Percentiles rank a stretch among this genome's conserved stretches.
Evolutionary conservation across 2,888 invertebrate genomes (phyloP).

Genomic region (Phragmatobia fuliginosa): DNA sequence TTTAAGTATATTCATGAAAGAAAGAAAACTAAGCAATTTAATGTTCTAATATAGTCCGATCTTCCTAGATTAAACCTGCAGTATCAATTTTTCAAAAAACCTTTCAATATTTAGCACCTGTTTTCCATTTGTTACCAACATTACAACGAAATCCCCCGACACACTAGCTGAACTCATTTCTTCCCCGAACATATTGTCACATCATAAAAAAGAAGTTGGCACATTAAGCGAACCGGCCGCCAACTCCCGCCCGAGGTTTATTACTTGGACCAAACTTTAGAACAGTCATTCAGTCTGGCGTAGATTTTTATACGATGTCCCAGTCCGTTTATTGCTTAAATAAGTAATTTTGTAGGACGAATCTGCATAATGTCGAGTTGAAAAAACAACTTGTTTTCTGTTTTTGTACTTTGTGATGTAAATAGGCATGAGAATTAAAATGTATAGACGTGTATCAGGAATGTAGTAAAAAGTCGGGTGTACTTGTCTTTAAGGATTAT

Average conservation of each 20-base stretch:
- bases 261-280: constrained; percentile 53
- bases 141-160: constrained; percentile 24
- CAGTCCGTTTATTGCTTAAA: constrained; percentile 81
- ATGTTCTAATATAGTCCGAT: background rate
- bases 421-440: constrained; percentile 40
- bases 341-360: constrained; percentile 80
- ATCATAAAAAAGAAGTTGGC: constrained; percentile 50
- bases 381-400: constrained; percentile 77
- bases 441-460: background rate
- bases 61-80: background rate
- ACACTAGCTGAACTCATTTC: constrained; percentile 29
- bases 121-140: constrained; percentile 16
- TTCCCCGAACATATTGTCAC: constrained; percentile 48
- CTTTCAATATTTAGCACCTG: constrained; percentile 17
- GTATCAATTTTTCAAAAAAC: background rate
- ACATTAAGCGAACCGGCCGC: constrained; percentile 36
- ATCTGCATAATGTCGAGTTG: constrained; percentile 80
- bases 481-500: background rate
- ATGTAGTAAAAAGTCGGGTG: background rate
- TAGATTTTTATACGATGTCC: constrained; percentile 78
- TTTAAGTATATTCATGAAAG: background rate
- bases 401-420: constrained; percentile 57
- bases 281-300: constrained; percentile 64
- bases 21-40: background rate
- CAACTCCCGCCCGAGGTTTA: constrained; percentile 40